phyloP scores from a whole-genome alignment of 2,797 vertebrate genomes.

The Liparis tanakae region DNA sequence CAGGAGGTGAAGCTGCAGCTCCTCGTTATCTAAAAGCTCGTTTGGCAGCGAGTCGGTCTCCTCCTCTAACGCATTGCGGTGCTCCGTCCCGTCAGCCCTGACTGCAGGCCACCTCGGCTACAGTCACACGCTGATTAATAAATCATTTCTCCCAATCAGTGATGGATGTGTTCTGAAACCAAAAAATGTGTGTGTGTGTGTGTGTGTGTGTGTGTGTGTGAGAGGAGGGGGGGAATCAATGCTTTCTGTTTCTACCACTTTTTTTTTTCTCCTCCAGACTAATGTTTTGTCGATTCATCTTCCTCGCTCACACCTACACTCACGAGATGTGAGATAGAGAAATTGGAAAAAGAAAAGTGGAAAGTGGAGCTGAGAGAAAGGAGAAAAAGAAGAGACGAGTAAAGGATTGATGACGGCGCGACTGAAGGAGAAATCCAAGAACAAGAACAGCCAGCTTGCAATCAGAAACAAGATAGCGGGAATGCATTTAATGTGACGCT shows the following conservation, averaged over 20 bases:
- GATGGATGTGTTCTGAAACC: conserved; percentile 50
- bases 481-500: conserved; percentile 66
- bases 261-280: conserved; percentile 27
- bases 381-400: conserved; percentile 11
- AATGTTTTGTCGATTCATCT: conserved; percentile 54
- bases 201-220: not conserved
- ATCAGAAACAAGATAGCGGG: conserved; percentile 61
- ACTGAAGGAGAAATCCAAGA: conserved; percentile 19
- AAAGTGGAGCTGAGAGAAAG: conserved; percentile 12
- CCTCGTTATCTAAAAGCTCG: conserved; percentile 55
- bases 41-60: conserved; percentile 52
- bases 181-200: not conserved
- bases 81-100: conserved; percentile 28
- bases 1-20: conserved; percentile 29
- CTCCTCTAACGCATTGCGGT: conserved; percentile 46
- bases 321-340: conserved; percentile 12
- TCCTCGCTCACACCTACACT: conserved; percentile 25
- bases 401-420: conserved; percentile 31
- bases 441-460: conserved; percentile 22
- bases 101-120: conserved; percentile 20
- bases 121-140: conserved; percentile 34
- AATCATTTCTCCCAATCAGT: conserved; percentile 58
- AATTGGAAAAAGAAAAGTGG: conserved; percentile 3
- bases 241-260: conserved; percentile 32
- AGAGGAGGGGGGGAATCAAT: conserved; percentile 50